Base-by-base conservation (phyloP, 2,113 vertebrate genomes). In the Ellobius talpinus region DNA sequence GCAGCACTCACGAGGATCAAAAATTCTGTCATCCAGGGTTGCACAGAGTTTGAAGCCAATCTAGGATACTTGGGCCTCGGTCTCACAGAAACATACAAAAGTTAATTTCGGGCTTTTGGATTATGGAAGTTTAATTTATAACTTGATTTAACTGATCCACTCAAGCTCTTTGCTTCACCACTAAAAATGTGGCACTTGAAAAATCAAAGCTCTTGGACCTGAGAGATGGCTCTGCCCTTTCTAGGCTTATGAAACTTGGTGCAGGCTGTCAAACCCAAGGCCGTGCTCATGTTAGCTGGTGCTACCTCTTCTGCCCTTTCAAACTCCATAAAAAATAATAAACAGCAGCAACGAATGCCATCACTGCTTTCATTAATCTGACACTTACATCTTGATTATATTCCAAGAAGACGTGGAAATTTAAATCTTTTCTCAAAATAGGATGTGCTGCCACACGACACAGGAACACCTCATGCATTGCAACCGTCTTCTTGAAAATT, bases 401-500 rank as follows among this genome's bases (percentile, higher is more conserved):
- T 98, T 99, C 99, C 98, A 99, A 98, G 98, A 99, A 99, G 84
- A 99, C 99, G 95, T 99, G 99, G 97, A 99, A 99, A 99, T 99
- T 99, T 98, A 99, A 98, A 98, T 99, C 99, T 98, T 99, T 99
- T 98, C 99, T 99, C 97, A 99, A 99, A 98, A 99, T 99, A 66
- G 99, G 99, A 98, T 99, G 99, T 68, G 99, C 99, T 74, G 99
- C 99, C 95, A 99, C 99, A 0, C 99, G 99, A 97, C 99, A 99
- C 93, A 99, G 98, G 98, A 99, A 99, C 31, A 99, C 99, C 98
- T 99, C 99, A 97, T 99, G 99, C 99, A 99, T 99, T 85, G 99
- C 99, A 90, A 99, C 99, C 0, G 99, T 99, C 98, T 99, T 99
- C 99, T 99, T 99, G 97, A 99, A 99, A 99, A 99, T 99, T 97